phyloP scores from a whole-genome alignment of 2,888 invertebrate species.

The Cataglyphis albicans region DNA sequence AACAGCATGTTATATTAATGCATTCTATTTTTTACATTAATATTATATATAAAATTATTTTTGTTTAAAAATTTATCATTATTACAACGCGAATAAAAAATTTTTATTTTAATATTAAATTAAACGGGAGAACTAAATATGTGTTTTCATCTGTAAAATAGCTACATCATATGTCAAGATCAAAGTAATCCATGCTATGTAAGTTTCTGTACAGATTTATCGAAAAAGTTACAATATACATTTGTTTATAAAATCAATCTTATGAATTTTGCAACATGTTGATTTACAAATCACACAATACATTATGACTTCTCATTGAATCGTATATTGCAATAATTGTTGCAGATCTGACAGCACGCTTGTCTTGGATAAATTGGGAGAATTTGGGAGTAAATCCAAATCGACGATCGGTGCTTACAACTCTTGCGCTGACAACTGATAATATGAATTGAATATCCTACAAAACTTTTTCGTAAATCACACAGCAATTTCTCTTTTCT shows the following conservation, averaged over 20 bases:
- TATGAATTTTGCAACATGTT: neutral
- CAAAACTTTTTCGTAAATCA: constrained; percentile 6
- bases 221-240: neutral
- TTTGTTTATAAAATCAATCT: neutral
- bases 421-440: constrained; percentile 92
- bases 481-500: constrained; percentile 63
- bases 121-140: neutral
- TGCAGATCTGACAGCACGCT: constrained; percentile 96
- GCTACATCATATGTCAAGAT: too few species aligned
- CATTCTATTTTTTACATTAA: neutral
- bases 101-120: neutral
- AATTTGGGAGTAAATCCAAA: constrained; percentile 97
- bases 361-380: constrained; percentile 99
- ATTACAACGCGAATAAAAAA: neutral
- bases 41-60: neutral
- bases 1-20: neutral
- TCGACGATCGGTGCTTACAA: constrained; percentile 93
- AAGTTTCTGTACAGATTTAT: neutral
- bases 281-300: neutral
- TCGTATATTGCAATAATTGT: constrained; percentile 63
- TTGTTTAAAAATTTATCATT: neutral
- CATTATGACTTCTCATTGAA: neutral
- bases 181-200: neutral
- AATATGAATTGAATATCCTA: constrained; percentile 82
- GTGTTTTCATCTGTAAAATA: neutral